Conservation (phyloP, 2,888 invertebrate species). For the Ochropleura leucogaster region DNA sequence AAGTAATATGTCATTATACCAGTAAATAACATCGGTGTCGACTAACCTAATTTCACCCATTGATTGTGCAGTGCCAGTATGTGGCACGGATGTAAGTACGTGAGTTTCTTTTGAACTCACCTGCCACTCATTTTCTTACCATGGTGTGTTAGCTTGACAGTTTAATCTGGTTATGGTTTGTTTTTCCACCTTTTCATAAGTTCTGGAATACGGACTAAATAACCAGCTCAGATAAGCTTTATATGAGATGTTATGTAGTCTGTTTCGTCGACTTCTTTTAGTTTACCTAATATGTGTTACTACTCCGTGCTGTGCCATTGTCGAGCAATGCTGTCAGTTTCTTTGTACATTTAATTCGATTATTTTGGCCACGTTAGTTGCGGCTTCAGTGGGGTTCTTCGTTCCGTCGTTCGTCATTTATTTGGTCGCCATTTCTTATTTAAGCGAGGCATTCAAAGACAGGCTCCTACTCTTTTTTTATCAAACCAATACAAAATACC, state of each 20-base stretch:
- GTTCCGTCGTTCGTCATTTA: not conserved
- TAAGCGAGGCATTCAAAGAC: not conserved
- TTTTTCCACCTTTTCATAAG: not conserved
- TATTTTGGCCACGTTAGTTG: not conserved
- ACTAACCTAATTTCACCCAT: slow-evolving; percentile 77
- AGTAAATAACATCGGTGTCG: slow-evolving; percentile 58
- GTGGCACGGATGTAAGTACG: slow-evolving; percentile 73
- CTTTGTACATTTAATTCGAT: not conserved
- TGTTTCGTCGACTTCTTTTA: not conserved
- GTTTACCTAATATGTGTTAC: not conserved
- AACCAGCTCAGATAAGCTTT: no score
- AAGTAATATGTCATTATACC: slow-evolving; percentile 43
- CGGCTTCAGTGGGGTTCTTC: not conserved
- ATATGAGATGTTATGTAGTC: not conserved
- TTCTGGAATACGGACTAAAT: not conserved
- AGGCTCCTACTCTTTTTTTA: not conserved
- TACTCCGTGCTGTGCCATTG: not conserved
- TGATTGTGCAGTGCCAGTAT: slow-evolving; percentile 68
- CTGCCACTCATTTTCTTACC: slow-evolving; percentile 45
- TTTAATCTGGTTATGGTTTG: slow-evolving; percentile 19
- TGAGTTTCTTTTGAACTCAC: slow-evolving; percentile 64
- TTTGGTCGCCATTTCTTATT: not conserved
- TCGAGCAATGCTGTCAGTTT: not conserved
- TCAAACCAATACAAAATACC: not conserved
- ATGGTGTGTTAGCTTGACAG: slow-evolving; percentile 29